phyloP scores from a whole-genome alignment of 1,140 invertebrate species.

The Oncopodura yosiiana region DNA sequence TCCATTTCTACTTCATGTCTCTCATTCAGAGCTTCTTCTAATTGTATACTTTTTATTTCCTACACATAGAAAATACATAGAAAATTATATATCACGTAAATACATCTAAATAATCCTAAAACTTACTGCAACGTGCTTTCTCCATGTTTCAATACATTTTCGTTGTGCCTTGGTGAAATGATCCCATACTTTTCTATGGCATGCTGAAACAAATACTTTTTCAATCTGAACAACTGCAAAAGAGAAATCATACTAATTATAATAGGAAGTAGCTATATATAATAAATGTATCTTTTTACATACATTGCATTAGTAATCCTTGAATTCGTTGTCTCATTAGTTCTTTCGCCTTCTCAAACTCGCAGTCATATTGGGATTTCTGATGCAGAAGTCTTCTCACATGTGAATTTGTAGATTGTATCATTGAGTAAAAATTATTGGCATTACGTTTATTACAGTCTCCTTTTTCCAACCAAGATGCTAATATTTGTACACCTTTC shows the following conservation, averaged over 20 bases:
- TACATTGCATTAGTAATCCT: conserved; percentile 71
- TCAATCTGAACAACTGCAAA: conserved; percentile 87
- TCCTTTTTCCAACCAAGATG: conserved; percentile 80
- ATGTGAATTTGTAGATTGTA: conserved; percentile 85
- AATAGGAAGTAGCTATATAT: neutral
- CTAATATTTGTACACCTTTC: conserved; percentile 57
- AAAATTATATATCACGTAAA: neutral
- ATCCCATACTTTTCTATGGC: conserved; percentile 97
- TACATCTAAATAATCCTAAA: conserved; percentile 33
- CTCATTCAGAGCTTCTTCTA: conserved; percentile 59
- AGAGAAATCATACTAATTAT: conserved; percentile 10
- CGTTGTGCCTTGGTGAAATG: conserved; percentile 97
- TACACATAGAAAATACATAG: conserved; percentile 38
- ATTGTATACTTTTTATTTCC: conserved; percentile 66
- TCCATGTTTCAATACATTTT: conserved; percentile 96
- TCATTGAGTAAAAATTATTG: conserved; percentile 84
- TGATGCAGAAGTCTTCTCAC: conserved; percentile 71
- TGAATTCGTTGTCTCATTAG: conserved; percentile 68
- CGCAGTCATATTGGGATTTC: conserved; percentile 74
- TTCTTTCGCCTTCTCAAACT: conserved; percentile 67
- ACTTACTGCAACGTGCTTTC: conserved; percentile 92
- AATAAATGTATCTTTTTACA: conserved; percentile 42
- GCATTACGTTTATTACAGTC: conserved; percentile 81
- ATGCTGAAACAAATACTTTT: conserved; percentile 70
- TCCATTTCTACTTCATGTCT: conserved; percentile 71